phyloP scores from a whole-genome alignment of 2,797 vertebrate species.

The Eidolon dupreanum region DNA sequence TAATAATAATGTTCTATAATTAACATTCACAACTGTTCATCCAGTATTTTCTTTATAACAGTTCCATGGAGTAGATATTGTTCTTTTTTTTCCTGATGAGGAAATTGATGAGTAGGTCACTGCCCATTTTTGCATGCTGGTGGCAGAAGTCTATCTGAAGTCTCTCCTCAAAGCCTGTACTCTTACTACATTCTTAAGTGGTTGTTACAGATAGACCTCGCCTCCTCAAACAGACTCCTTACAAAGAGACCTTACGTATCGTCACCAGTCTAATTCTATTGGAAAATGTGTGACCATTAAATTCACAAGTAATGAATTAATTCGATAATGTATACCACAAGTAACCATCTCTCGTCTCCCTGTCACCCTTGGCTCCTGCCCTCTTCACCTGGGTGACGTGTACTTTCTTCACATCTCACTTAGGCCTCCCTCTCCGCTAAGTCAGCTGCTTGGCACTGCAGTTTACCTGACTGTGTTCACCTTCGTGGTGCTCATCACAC shows the following conservation, averaged over 20 bases:
- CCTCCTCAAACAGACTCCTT: background rate
- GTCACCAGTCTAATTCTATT: background rate
- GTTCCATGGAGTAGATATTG: background rate
- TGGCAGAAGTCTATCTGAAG: background rate
- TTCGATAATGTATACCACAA: background rate
- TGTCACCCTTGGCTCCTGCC: rapidly evolving
- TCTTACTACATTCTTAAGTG: background rate
- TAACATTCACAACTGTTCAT: background rate
- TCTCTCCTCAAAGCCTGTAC: background rate
- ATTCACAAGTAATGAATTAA: background rate
- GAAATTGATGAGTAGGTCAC: background rate
- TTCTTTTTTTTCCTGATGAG: background rate
- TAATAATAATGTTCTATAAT: background rate
- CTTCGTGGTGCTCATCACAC: background rate
- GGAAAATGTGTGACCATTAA: background rate
- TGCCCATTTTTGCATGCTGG: background rate
- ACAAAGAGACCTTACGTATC: background rate
- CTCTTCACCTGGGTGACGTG: background rate
- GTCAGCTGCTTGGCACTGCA: background rate
- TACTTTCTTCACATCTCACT: background rate
- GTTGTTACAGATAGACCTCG: background rate
- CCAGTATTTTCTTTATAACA: background rate
- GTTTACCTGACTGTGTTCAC: rapidly evolving
- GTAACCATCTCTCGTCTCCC: background rate
- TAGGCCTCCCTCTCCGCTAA: background rate